Evolutionary conservation across 2,797 vertebrate species (phyloP), one percentile per base, ranked within the genome.

Genomic region (Coluber constrictor): DNA sequence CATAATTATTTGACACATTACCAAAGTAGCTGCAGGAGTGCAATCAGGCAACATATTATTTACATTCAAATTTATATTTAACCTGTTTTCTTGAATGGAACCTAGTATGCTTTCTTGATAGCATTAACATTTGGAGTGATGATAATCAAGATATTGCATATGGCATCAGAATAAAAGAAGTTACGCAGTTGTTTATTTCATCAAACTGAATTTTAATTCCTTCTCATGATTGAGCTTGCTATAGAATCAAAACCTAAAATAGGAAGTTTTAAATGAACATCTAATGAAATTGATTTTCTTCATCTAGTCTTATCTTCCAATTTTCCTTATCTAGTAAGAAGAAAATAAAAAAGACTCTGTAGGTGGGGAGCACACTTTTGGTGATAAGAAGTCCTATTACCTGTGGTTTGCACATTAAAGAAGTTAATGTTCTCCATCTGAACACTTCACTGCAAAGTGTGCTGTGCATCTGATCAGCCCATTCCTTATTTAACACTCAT

Each of bases 401-500:
- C 93, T 96, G 51, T 95, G 86, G 91, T 95, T 95, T 96, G 32
- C 91, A 96, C 92, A 95, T 96, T 96, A 95, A 88, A 90, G 90
- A 91, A 87, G 89, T 91, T 83, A 25, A 66, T 47, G 56, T 93
- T 95, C 25, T 86, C 4, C 93, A 51, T 91, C 51, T 94, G 91
- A 88, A 93, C 92, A 94, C 59, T 57, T 91, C 63, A 92, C 92
- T 91, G 93, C 54, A 93, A 91, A 95, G 92, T 88, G 61, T 87
- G 96, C 43, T 86, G 47, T 87, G 74, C 93, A 96, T 89, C 94
- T 96, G 88, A 95, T 96, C 89, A 94, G 95, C 94, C 92, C 37
- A 95, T 90, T 95, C 83, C 90, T 37, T 94, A 91, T 70, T 96
- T 97, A 94, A 95, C 91, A 96, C 92, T 97, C 94, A 95, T 96